phyloP scores from a whole-genome alignment of 2,888 invertebrate species.

The Tridacna gigas region DNA sequence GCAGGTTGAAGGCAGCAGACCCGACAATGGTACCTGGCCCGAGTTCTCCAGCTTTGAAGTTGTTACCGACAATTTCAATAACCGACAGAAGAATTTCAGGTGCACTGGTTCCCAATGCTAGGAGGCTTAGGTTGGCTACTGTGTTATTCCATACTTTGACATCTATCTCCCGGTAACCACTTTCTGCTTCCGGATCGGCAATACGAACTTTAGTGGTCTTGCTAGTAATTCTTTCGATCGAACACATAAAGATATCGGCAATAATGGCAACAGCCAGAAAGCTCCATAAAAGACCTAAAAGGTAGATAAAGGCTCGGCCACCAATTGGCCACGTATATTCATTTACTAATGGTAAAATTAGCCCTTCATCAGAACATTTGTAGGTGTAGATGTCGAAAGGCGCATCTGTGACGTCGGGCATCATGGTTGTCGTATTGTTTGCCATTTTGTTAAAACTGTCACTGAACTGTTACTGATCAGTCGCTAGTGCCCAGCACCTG shows the following conservation, averaged over 20 bases:
- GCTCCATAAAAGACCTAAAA: slow-evolving; percentile 86
- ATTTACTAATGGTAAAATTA: slow-evolving; percentile 85
- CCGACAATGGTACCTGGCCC: slow-evolving; percentile 88
- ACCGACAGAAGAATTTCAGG: slow-evolving; percentile 87
- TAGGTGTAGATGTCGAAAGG: slow-evolving; percentile 59
- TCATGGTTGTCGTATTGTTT: slow-evolving; percentile 1
- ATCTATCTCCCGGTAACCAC: slow-evolving; percentile 85
- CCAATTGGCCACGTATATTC: slow-evolving; percentile 86
- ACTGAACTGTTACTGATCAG: not conserved
- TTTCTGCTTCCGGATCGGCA: slow-evolving; percentile 73
- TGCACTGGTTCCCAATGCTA: slow-evolving; percentile 87
- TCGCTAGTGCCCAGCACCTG: not conserved
- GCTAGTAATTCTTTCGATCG: slow-evolving; percentile 87
- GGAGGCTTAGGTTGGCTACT: slow-evolving; percentile 87
- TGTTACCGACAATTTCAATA: slow-evolving; percentile 86
- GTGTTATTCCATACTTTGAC: slow-evolving; percentile 87
- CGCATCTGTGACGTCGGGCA: not conserved
- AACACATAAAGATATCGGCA: slow-evolving; percentile 88
- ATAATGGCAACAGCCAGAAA: slow-evolving; percentile 87
- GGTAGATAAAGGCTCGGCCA: slow-evolving; percentile 85
- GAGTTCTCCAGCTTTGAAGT: slow-evolving; percentile 85
- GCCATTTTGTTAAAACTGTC: not conserved
- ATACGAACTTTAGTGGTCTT: slow-evolving; percentile 85
- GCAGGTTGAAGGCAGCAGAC: slow-evolving; percentile 88
- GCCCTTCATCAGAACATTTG: slow-evolving; percentile 78